These are phyloP conservation scores for Pseudonaja textilis DNA, from an alignment of 2,113 vertebrate species.

Conservation along the genomic window DNA sequence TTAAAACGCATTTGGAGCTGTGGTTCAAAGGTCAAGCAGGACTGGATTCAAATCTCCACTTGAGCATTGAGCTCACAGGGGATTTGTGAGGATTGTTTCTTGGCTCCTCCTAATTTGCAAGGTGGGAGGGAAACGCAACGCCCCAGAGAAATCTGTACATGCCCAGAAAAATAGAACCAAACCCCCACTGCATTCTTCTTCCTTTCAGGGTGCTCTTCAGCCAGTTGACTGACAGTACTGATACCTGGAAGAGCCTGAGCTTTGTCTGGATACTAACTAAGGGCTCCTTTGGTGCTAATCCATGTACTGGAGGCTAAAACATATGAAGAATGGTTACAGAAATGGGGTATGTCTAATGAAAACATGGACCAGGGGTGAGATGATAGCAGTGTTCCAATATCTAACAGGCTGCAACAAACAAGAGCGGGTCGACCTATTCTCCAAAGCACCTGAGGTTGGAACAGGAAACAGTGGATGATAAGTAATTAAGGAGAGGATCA, in stretches of 20 bases:
- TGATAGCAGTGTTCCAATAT: neutral
- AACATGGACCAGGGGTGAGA: neutral
- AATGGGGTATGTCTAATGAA: neutral
- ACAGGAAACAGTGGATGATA: neutral
- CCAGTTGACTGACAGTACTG: neutral
- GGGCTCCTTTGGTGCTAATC: neutral
- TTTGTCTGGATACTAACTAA: neutral
- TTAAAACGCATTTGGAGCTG: neutral
- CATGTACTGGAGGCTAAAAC: neutral
- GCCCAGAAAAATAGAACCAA: neutral
- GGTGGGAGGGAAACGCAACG: neutral
- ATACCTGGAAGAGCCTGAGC: neutral
- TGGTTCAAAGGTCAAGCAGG: neutral
- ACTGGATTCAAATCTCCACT: neutral
- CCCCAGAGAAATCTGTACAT: neutral
- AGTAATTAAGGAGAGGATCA: neutral
- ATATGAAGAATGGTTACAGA: neutral
- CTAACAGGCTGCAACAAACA: neutral
- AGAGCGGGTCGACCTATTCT: neutral
- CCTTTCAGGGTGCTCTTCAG: neutral
- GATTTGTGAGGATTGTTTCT: neutral
- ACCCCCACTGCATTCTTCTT: neutral
- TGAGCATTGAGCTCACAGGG: neutral
- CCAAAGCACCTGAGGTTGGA: neutral
- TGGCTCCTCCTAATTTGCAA: neutral